Conservation (phyloP, 2,888 invertebrate species). For the Cosmopolites sordidus region DNA sequence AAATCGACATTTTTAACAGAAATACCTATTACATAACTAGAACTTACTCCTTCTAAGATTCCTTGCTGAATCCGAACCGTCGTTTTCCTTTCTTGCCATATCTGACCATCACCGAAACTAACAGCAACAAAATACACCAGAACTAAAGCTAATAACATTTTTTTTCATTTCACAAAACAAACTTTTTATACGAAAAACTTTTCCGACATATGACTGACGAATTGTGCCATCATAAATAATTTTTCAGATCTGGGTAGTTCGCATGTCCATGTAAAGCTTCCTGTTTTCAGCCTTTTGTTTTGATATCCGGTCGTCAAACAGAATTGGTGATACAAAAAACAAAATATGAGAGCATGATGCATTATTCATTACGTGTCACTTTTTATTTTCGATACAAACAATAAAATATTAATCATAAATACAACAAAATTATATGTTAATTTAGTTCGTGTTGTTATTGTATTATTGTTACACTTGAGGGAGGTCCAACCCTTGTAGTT, state of each 20-base stretch:
- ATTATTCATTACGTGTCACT: neutral
- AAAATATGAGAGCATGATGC: constrained; percentile 4
- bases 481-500: too few species aligned
- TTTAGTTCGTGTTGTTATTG: too few species aligned
- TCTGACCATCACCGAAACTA: constrained; percentile 19
- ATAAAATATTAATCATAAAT: constrained; percentile 7
- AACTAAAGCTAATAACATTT: too few species aligned
- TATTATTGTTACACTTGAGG: too few species aligned
- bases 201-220: neutral
- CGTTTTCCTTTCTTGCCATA: constrained; percentile 42
- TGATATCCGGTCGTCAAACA: constrained; percentile 32
- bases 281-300: constrained; percentile 37
- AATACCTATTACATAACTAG: neutral
- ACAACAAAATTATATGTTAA: too few species aligned
- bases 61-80: constrained; percentile 56
- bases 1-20: too few species aligned
- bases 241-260: constrained; percentile 28
- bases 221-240: constrained; percentile 4
- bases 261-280: constrained; percentile 29
- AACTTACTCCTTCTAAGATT: constrained; percentile 57
- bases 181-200: neutral
- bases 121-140: too few species aligned
- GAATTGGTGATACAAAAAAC: constrained; percentile 20
- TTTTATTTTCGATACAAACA: neutral
- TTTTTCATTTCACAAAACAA: too few species aligned